These are phyloP conservation scores for Notoglanidium macrostoma DNA, from an alignment of 2,797 vertebrate species.

Conservation along the genomic window DNA sequence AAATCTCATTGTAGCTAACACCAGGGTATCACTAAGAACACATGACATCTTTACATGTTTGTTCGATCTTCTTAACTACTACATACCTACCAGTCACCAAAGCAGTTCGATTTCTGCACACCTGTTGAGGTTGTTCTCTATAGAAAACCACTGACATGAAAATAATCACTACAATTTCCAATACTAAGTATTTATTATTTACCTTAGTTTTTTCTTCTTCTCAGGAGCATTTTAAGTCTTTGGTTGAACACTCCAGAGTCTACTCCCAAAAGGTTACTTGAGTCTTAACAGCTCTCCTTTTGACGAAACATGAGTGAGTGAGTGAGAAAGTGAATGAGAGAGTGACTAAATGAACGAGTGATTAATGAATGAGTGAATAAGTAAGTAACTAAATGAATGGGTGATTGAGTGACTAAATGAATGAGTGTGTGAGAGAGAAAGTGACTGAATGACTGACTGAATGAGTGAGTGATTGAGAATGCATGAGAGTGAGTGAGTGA, in stretches of 20 bases:
- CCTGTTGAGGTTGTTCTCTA: background rate
- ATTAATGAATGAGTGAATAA: too few relatives aligned
- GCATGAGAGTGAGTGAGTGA: too few relatives aligned
- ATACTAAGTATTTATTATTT: background rate
- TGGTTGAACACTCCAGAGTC: background rate
- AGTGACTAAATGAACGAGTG: too few relatives aligned
- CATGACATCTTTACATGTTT: background rate
- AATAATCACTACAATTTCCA: background rate
- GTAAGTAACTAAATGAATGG: too few relatives aligned
- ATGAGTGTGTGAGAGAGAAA: too few relatives aligned
- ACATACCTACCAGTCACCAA: background rate
- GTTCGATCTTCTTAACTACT: background rate
- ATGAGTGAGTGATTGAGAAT: too few relatives aligned
- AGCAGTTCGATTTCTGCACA: background rate
- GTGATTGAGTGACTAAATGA: too few relatives aligned
- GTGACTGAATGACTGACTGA: too few relatives aligned
- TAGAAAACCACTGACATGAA: background rate
- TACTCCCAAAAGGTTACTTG: too few relatives aligned
- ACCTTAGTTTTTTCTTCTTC: background rate
- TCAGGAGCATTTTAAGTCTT: background rate
- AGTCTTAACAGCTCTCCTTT: too few relatives aligned
- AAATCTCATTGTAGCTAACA: background rate
- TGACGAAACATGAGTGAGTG: too few relatives aligned
- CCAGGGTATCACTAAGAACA: background rate
- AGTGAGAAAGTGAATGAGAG: too few relatives aligned